These are phyloP conservation scores for Diachasma alloeum DNA, from an alignment of 1,140 invertebrate genomes.

Conservation along the genomic window DNA sequence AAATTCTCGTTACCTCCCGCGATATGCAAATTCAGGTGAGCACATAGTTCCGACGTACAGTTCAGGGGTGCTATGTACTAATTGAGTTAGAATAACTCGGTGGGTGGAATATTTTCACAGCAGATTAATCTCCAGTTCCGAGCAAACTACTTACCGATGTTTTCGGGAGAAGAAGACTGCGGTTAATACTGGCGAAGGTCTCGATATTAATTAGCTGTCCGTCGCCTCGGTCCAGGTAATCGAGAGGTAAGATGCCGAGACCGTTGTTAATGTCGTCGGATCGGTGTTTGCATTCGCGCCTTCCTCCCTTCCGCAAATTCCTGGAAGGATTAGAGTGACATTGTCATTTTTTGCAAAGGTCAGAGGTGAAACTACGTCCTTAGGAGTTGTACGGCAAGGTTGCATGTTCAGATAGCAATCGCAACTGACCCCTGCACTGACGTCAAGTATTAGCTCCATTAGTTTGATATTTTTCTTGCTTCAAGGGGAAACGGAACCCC, in stretches of 20 bases:
- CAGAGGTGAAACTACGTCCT: background rate
- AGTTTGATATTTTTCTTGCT: too few relatives aligned
- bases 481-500: too few relatives aligned
- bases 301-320: slow-evolving; percentile 46
- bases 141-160: slow-evolving; percentile 45
- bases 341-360: background rate
- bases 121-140: background rate
- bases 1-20: background rate
- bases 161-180: slow-evolving; percentile 52
- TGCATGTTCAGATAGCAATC: background rate
- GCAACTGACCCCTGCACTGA: background rate
- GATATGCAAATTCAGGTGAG: background rate
- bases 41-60: background rate
- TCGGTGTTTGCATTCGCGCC: slow-evolving; percentile 52
- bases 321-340: slow-evolving; percentile 35
- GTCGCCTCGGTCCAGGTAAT: slow-evolving; percentile 57
- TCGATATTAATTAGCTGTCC: slow-evolving; percentile 58
- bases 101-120: background rate
- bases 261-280: slow-evolving; percentile 47
- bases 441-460: background rate
- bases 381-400: background rate
- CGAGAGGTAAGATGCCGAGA: slow-evolving; percentile 54
- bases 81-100: background rate
- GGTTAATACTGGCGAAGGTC: slow-evolving; percentile 54
- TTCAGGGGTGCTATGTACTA: background rate